Evolutionary conservation across 1,140 invertebrate species (phyloP), one percentile per base, ranked within the genome.

Genomic region (Tyrophagus putrescentiae): DNA sequence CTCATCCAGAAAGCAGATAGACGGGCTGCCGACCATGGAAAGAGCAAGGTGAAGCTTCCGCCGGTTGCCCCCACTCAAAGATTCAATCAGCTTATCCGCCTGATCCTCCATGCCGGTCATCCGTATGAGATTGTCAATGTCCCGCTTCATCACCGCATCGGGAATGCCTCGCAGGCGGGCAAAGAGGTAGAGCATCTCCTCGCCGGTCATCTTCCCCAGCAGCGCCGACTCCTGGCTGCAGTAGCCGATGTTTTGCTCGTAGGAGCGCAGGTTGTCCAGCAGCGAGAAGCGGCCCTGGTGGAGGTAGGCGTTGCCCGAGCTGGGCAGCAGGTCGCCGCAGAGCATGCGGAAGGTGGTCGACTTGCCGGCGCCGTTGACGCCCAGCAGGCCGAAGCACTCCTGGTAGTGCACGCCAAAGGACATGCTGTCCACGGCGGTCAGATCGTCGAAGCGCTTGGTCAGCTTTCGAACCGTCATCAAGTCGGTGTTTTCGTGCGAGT

Each of bases 321-420:
- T 64, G 4, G 70, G 64, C 6, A 64, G 56, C 42, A 70, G 67
- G 63, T 75, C 72, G 28, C 68, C 69, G 11, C 68, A 70, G 23
- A 71, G 41, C 68, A 71, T 71, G 60, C 66, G 68, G 53, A 71
- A 70, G 13, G 67, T 71, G 0, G 68, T 71, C 18, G 71, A 68
- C 65, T 71, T 72, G 25, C 72, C 71, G 34, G 70, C 70, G 9
- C 71, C 71, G 64, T 73, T 74, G 4, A 70, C 68, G 32, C 73
- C 72, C 13, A 72, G 60, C 11, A 72, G 61, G 29, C 69, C 70
- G 39, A 70, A 65, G 63, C 66, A 70, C 59, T 70, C 67, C 4
- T 74, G 73, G 16, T 71, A 62, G 7, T 76, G 74, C 13, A 78
- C 76, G 4, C 71, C 78, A 56, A 87, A 77, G 68, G 78, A 82